These are phyloP conservation scores for Venustoraphidia nigricollis DNA, from an alignment of 2,888 invertebrate genomes.

Conservation along the genomic window DNA sequence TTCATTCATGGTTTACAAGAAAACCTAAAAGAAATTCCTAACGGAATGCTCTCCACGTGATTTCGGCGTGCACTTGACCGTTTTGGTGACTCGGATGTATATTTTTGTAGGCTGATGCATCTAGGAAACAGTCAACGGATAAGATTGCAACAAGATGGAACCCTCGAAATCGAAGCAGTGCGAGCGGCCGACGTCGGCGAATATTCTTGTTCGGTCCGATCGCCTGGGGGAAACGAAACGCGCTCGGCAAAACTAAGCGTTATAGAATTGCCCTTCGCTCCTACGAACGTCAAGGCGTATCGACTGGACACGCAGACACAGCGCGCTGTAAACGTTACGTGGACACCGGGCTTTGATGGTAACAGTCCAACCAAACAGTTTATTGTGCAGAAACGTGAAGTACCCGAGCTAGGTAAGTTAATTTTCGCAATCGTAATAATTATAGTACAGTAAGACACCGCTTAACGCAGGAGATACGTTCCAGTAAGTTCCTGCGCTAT, in stretches of 20 bases:
- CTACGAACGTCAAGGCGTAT: slow-evolving; percentile 68
- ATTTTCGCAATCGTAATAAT: background rate
- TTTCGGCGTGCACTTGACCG: no score
- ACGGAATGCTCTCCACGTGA: no score
- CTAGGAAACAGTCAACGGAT: slow-evolving; percentile 52
- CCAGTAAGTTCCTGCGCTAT: no score
- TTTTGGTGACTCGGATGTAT: slow-evolving; percentile 14
- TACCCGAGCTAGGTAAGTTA: slow-evolving; percentile 65
- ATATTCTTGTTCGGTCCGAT: slow-evolving; percentile 81
- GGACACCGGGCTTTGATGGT: slow-evolving; percentile 95
- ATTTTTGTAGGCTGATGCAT: slow-evolving; percentile 33
- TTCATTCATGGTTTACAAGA: no score
- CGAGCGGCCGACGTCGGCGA: slow-evolving; percentile 85
- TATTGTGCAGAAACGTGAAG: slow-evolving; percentile 79
- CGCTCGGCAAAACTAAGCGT: slow-evolving; percentile 70
- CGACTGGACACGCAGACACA: slow-evolving; percentile 48
- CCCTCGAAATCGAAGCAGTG: slow-evolving; percentile 74
- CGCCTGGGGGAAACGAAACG: slow-evolving; percentile 86
- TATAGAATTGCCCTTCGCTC: slow-evolving; percentile 90
- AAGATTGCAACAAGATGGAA: slow-evolving; percentile 64
- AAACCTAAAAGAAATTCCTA: no score
- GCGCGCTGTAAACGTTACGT: slow-evolving; percentile 76
- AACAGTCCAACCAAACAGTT: slow-evolving; percentile 89
- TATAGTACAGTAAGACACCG: no score
- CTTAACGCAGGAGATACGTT: no score